These are phyloP conservation scores for Metacarcinus magister DNA, from an alignment of 2,888 invertebrate species.

Conservation along the genomic window DNA sequence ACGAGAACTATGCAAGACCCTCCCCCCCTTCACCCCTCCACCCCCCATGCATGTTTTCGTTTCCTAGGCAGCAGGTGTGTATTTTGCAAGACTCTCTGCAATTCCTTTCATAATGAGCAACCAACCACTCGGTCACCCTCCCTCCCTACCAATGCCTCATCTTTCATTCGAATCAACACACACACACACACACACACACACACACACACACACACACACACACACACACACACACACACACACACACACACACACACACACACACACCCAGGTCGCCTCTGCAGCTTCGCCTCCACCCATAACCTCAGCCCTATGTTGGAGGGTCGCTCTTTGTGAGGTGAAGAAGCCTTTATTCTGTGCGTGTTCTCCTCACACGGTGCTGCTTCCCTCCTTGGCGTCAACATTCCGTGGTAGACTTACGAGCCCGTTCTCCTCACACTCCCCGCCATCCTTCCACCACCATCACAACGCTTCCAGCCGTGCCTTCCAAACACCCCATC, in stretches of 20 bases:
- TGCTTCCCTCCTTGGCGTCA: constrained; percentile 49
- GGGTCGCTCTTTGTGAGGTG: constrained; percentile 48
- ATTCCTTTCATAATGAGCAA: neutral
- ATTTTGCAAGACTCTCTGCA: neutral
- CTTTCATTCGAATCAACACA: neutral
- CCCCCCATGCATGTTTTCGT: neutral
- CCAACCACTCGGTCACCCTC: neutral
- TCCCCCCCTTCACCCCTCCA: too few species aligned
- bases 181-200: neutral
- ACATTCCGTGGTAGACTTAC: constrained; percentile 48
- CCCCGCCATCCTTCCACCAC: constrained; percentile 19
- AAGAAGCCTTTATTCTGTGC: constrained; percentile 30
- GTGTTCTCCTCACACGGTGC: neutral
- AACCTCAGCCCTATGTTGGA: neutral
- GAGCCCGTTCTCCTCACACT: constrained; percentile 11
- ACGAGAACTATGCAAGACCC: neutral
- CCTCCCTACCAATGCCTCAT: neutral
- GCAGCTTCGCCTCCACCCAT: neutral
- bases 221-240: constrained; percentile 37
- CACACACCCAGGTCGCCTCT: neutral
- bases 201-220: constrained; percentile 49
- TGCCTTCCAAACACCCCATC: neutral
- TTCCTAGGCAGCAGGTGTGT: neutral
- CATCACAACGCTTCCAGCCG: neutral
- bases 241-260: constrained; percentile 34